phyloP scores from a whole-genome alignment of 1,140 invertebrate genomes.

The Euura lappo region DNA sequence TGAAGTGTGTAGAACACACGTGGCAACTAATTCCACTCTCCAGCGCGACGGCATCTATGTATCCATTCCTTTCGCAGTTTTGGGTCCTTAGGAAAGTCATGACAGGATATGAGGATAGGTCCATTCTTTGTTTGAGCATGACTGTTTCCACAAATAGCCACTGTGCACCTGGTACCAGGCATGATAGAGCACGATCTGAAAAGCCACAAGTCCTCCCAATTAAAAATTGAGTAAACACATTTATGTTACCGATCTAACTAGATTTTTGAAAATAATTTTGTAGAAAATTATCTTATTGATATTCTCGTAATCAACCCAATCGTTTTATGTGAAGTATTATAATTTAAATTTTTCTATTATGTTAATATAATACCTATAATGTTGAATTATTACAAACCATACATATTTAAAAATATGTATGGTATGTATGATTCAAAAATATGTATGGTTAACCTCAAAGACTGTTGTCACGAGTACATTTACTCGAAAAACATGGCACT shows the following conservation, averaged over 20 bases:
- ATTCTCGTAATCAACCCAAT: not conserved
- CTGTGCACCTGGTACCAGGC: conserved; percentile 31
- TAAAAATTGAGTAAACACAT: no score
- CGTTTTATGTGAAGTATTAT: not conserved
- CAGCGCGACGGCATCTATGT: conserved; percentile 21
- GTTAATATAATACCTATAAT: no score
- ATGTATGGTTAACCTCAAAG: not conserved
- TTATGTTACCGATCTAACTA: no score
- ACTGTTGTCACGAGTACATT: no score
- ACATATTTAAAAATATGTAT: not conserved
- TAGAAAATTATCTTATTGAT: conserved; percentile 12
- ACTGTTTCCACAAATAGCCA: conserved; percentile 27
- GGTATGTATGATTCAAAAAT: not conserved
- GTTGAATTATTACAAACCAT: no score
- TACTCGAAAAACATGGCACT: no score
- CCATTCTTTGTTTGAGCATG: conserved; percentile 23
- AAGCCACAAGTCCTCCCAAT: no score
- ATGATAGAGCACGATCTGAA: conserved; percentile 10
- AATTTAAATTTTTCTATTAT: no score
- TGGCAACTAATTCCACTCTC: conserved; percentile 29
- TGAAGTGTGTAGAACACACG: conserved; percentile 30
- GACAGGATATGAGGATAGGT: conserved; percentile 23
- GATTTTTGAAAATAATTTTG: not conserved
- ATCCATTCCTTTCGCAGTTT: conserved; percentile 26
- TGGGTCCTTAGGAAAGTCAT: conserved; percentile 26